Evolutionary conservation across 2,113 vertebrate genomes (phyloP).

Genomic region (Pheucticus melanocephalus): DNA sequence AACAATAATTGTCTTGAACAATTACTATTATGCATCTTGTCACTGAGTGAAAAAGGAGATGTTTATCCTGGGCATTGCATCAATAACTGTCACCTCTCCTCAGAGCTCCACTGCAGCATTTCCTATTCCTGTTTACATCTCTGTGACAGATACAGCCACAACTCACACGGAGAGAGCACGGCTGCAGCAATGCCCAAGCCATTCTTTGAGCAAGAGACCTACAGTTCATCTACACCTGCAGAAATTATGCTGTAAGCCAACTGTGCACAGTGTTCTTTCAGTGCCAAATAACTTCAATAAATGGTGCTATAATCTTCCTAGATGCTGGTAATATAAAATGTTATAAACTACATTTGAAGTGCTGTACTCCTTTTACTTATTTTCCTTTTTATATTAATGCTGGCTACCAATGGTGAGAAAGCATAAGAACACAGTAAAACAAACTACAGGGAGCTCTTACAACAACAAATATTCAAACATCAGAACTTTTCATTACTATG

Average conservation of each 20-base stretch:
- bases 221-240: background rate
- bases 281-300: background rate
- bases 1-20: background rate
- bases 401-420: background rate
- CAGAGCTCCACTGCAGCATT: background rate
- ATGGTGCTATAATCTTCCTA: background rate
- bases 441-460: background rate
- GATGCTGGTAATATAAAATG: background rate
- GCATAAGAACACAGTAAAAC: background rate
- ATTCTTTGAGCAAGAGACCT: background rate
- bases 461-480: background rate
- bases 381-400: background rate
- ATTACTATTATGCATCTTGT: background rate
- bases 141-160: background rate
- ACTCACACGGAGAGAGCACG: fast-evolving
- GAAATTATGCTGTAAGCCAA: background rate
- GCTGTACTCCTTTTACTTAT: background rate
- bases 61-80: background rate
- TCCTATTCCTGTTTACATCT: background rate
- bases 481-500: background rate
- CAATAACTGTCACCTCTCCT: background rate
- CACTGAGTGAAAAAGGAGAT: background rate
- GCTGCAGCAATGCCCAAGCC: background rate
- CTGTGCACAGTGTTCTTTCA: background rate
- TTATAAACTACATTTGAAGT: background rate